Evolutionary conservation across 2,888 invertebrate species (phyloP).

Genomic region (Erynnis tages): DNA sequence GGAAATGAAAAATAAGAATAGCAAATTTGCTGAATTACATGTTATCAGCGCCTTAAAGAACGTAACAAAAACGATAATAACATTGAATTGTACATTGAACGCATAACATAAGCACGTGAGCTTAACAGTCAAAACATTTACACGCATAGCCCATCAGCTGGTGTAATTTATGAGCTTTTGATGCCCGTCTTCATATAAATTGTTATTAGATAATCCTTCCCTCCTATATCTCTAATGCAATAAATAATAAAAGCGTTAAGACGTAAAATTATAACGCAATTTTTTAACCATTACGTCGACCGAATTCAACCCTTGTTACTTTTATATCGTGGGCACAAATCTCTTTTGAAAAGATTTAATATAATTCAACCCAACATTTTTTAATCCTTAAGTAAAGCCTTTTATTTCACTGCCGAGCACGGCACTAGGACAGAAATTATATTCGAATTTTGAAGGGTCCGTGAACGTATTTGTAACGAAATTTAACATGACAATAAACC

Average conservation of each 20-base stretch:
- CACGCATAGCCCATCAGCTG: conserved; percentile 14
- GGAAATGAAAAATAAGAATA: too few relatives aligned
- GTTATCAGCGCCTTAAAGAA: too few relatives aligned
- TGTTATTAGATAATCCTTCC: conserved; percentile 21
- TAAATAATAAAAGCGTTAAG: conserved; percentile 26
- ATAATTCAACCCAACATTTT: conserved; percentile 39
- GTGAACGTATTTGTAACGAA: conserved; percentile 38
- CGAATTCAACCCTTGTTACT: conserved; percentile 47
- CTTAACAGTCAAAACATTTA: conserved; percentile 26
- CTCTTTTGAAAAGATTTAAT: conserved; percentile 42
- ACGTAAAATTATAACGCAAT: conserved; percentile 28
- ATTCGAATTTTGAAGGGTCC: conserved; percentile 34
- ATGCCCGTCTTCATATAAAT: conserved; percentile 21
- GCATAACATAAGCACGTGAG: conserved; percentile 7
- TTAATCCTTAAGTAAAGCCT: conserved; percentile 25
- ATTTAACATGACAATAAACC: conserved; percentile 62
- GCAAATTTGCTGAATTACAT: too few relatives aligned
- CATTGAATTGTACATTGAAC: background rate
- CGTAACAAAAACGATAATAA: conserved; percentile 7
- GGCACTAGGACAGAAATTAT: conserved; percentile 36
- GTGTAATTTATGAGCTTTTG: conserved; percentile 16
- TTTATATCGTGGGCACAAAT: conserved; percentile 43
- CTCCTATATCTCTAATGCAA: conserved; percentile 22
- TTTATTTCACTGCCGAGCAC: conserved; percentile 23
- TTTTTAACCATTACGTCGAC: conserved; percentile 39